phyloP scores from a whole-genome alignment of 2,797 vertebrate genomes.

The Antennarius maculatus region DNA sequence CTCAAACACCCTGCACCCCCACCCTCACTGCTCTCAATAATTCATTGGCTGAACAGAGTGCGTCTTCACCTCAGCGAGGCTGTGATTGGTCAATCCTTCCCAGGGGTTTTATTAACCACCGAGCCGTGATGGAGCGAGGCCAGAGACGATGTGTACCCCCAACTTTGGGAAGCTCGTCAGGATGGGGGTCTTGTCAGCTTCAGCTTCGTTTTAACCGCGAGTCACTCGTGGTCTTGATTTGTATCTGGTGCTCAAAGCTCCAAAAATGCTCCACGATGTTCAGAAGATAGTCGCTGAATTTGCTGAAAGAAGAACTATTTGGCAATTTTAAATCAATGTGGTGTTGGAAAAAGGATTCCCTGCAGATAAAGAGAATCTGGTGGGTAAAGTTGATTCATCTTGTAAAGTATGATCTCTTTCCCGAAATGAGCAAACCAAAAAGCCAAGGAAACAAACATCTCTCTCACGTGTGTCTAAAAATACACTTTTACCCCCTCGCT shows the following conservation, averaged over 20 bases:
- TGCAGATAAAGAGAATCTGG: no score
- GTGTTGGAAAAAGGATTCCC: no score
- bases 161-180: constrained; percentile 18
- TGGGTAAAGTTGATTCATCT: no score
- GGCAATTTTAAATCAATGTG: no score
- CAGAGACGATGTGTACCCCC: constrained; percentile 14
- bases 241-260: neutral
- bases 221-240: neutral
- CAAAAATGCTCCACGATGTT: neutral
- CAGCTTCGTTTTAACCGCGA: neutral
- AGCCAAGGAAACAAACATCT: no score
- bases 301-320: no score
- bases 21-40: constrained; percentile 34
- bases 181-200: constrained; percentile 6
- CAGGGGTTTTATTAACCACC: constrained; percentile 54
- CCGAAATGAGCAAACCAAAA: no score
- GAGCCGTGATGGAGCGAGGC: neutral
- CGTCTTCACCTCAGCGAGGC: constrained; percentile 22
- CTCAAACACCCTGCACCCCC: constrained; percentile 2
- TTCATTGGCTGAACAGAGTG: constrained; percentile 28
- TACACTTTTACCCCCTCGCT: no score
- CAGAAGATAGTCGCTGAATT: neutral
- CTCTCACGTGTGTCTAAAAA: no score
- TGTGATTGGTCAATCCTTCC: constrained; percentile 38
- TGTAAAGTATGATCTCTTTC: no score